Percentiles rank a stretch among this genome's conserved stretches.
phyloP scores from a whole-genome alignment of 2,797 vertebrate genomes.

The Sebastes hopkinsi region DNA sequence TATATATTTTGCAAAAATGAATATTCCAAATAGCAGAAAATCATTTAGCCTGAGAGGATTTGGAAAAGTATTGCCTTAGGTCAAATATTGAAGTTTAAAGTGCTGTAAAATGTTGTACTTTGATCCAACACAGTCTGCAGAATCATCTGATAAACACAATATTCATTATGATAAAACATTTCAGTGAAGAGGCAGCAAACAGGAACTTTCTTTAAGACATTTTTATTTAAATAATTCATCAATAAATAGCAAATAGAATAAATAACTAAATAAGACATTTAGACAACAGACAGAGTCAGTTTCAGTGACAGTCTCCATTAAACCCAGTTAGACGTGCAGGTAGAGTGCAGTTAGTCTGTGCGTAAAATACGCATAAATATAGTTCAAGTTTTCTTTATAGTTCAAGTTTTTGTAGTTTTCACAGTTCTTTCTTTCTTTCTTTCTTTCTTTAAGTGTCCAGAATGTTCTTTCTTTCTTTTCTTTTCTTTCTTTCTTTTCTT shows the following conservation, averaged over 20 bases:
- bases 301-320: conserved; percentile 18
- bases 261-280: conserved; percentile 73
- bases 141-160: neutral
- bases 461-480: neutral
- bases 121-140: neutral
- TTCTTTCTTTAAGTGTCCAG: neutral
- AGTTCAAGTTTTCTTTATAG: conserved; percentile 62
- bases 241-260: conserved; percentile 82
- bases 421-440: conserved; percentile 12
- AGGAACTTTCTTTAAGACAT: conserved; percentile 17
- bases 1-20: neutral
- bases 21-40: neutral
- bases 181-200: conserved; percentile 45
- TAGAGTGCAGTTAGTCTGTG: conserved; percentile 21
- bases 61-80: neutral
- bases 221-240: conserved; percentile 59
- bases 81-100: neutral
- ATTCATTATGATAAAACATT: too few relatives aligned
- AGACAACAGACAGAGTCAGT: conserved; percentile 29
- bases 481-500: too few relatives aligned
- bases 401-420: conserved; percentile 61
- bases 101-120: neutral
- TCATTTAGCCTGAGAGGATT: neutral
- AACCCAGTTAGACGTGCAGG: neutral
- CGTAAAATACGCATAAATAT: neutral